Base-by-base conservation (phyloP, 2,888 invertebrate species). In the Bimastos eiseni region DNA sequence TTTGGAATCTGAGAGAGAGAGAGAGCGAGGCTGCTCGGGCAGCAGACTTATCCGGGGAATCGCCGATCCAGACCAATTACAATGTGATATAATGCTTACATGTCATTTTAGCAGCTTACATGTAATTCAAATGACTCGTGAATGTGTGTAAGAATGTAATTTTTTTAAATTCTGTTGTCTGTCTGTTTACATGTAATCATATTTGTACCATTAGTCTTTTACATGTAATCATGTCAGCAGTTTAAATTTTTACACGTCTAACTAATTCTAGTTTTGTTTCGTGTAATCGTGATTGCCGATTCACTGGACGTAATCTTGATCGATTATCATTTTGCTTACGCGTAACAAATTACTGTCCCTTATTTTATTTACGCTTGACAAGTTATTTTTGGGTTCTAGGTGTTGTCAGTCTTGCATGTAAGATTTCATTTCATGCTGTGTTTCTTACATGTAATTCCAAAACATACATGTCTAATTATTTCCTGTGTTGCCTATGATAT, bases 1-100 rank as follows among this genome's bases (percentile, higher is more conserved):
- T 93, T 93, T 88, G 93, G 93, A 83, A 94, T 94, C 70, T 94
- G 91, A 90, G 70, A 38, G 24, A 44, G 70, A 70, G n/a, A 8
- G 70, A 41, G 15, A 15, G 41, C 11, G 30, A 17, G n/a, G 70
- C 6, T 11, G 30, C 70, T 11, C 70, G n/a, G n/a, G 70, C 6
- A n/a, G 30, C 70, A 0, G n/a, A n/a, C 5, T n/a, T 19, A 1
- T 44, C 2, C 15, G 44, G 38, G 6, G 38, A 38, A 13, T 49
- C 49, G 49, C 49, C 49, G n/a, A n/a, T 70, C 30, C 30, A 30
- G 70, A 70, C 70, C 70, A 70, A 11, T 70, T 13, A 11, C 6
- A 11, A 70, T 70, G 70, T 70, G 70, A 70, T 70, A 70, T 70
- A 49, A n/a, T 49, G 15, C 24, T 70, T 70, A 70, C 70, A 70